phyloP scores from a whole-genome alignment of 2,113 vertebrate species.

The Peromyscus californicus region DNA sequence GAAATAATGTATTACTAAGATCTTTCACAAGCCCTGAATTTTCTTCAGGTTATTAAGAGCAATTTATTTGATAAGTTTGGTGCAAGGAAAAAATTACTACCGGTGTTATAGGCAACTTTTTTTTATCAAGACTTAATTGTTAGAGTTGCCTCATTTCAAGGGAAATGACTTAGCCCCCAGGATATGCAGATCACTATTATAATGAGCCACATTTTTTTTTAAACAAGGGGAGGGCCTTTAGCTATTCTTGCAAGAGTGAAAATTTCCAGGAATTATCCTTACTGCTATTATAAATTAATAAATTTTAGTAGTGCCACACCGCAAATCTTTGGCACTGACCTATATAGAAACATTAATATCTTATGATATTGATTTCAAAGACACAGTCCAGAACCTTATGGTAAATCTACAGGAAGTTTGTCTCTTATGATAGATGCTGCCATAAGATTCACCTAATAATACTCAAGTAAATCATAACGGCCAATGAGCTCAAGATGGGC shows the following conservation, averaged over 20 bases:
- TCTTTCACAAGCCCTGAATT: not conserved
- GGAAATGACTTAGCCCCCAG: slow-evolving; percentile 75
- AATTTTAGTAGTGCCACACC: slow-evolving; percentile 75
- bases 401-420: slow-evolving; percentile 79
- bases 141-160: slow-evolving; percentile 73
- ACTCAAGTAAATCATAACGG: not conserved
- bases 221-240: slow-evolving; percentile 70
- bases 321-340: slow-evolving; percentile 82
- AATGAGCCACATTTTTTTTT: slow-evolving; percentile 71
- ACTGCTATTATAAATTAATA: slow-evolving; percentile 83
- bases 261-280: slow-evolving; percentile 83
- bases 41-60: not conserved
- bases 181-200: slow-evolving; percentile 74
- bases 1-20: not conserved
- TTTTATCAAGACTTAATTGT: slow-evolving; percentile 73
- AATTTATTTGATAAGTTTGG: slow-evolving; percentile 55
- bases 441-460: slow-evolving; percentile 31
- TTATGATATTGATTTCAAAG: slow-evolving; percentile 84
- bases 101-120: slow-evolving; percentile 60
- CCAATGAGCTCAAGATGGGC: not conserved
- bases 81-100: slow-evolving; percentile 28
- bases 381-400: slow-evolving; percentile 80
- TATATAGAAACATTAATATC: slow-evolving; percentile 82
- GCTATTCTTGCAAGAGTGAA: slow-evolving; percentile 77
- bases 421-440: slow-evolving; percentile 71